phyloP scores from a whole-genome alignment of 2,888 invertebrate species.

The Patella ulyssiponensis region DNA sequence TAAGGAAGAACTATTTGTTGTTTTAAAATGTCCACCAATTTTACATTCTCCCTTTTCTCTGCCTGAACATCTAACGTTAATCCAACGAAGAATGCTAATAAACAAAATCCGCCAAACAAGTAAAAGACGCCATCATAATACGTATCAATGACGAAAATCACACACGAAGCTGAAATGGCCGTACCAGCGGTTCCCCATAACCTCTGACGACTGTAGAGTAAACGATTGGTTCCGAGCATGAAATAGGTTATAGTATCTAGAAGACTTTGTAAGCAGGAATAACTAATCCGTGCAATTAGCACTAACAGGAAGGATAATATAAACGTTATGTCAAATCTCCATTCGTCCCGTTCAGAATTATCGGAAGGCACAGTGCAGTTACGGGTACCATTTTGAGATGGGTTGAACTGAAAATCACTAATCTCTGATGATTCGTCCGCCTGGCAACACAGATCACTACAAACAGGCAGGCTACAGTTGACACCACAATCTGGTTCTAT shows the following conservation, averaged over 20 bases:
- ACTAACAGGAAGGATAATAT: conserved; percentile 30
- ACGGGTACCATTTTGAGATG: conserved; percentile 10
- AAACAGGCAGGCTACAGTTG: neutral
- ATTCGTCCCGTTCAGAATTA: conserved; percentile 21
- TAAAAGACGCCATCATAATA: conserved; percentile 37
- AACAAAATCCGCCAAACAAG: conserved; percentile 76
- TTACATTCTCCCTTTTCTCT: neutral
- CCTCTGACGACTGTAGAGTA: conserved; percentile 36
- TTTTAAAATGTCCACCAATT: neutral
- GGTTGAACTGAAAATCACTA: too few relatives aligned
- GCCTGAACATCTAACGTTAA: conserved; percentile 29
- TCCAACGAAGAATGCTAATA: conserved; percentile 82
- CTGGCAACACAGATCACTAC: too few relatives aligned
- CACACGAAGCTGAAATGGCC: conserved; percentile 19
- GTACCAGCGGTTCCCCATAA: conserved; percentile 40
- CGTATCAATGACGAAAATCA: conserved; percentile 27
- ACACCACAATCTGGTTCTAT: neutral
- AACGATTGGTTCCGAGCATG: conserved; percentile 28
- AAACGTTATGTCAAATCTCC: conserved; percentile 23
- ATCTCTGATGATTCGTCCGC: too few relatives aligned
- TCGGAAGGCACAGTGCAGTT: conserved; percentile 21
- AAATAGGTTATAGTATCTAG: conserved; percentile 38
- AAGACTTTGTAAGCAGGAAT: conserved; percentile 24
- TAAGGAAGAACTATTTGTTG: conserved; percentile 9
- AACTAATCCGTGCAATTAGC: neutral